phyloP scores from a whole-genome alignment of 2,888 invertebrate species.

The Lasioglossum zephyrum region DNA sequence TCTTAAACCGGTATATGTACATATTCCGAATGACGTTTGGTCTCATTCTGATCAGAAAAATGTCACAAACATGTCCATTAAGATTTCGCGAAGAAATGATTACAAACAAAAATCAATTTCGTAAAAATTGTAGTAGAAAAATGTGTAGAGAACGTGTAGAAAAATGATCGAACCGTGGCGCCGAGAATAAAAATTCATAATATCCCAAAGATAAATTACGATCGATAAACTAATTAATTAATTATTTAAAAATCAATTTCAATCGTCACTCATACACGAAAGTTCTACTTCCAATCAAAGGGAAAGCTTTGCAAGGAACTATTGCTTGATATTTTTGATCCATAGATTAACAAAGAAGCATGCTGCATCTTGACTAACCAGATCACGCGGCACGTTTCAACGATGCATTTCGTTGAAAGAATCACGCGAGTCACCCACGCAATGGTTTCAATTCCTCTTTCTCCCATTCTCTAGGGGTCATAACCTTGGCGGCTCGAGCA shows the following conservation, averaged over 20 bases:
- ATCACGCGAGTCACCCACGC: background rate
- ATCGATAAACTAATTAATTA: too few relatives aligned
- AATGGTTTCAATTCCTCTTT: conserved; percentile 3
- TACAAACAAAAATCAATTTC: too few relatives aligned
- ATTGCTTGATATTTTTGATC: background rate
- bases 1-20: too few relatives aligned
- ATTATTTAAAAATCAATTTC: background rate
- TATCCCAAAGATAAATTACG: too few relatives aligned
- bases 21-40: too few relatives aligned
- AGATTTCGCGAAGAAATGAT: too few relatives aligned
- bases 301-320: background rate
- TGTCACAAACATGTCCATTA: too few relatives aligned
- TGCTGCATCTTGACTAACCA: too few relatives aligned
- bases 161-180: too few relatives aligned
- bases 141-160: too few relatives aligned
- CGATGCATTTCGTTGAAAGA: background rate
- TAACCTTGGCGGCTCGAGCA: conserved; percentile 1
- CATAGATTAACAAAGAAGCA: background rate
- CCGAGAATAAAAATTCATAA: too few relatives aligned
- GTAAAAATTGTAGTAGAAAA: too few relatives aligned
- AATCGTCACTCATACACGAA: background rate
- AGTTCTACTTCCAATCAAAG: background rate
- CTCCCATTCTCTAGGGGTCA: background rate
- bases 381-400: background rate
- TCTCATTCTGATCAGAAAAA: background rate